Evolutionary conservation across 2,797 vertebrate genomes (phyloP), one percentile per base, ranked within the genome.

Genomic region (Rhinophrynus dorsalis): DNA sequence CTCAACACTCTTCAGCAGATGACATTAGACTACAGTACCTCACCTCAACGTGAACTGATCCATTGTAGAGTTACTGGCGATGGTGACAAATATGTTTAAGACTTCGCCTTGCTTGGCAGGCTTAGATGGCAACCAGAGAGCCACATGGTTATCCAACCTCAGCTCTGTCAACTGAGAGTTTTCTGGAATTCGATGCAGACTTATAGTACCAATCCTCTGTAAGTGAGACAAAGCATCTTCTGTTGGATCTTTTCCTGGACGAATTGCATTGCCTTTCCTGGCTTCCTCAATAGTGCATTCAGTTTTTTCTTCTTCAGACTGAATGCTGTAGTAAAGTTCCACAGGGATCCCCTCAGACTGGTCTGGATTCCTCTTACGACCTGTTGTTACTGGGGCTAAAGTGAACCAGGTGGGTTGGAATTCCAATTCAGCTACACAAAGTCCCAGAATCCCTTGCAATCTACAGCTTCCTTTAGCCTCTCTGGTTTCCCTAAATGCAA

Each of bases 21-120:
- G n/a, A n/a, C n/a, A n/a, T n/a, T n/a, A n/a, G n/a, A n/a, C n/a
- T n/a, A n/a, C n/a, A n/a, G 45, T 68, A 75, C 60, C 37, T 33
- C 90, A 99, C 97, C 96, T 97, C 74, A 99, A 88, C 4, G 93
- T 87, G 83, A 99, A 99, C 79, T 91, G 89, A 68, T 96, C 95
- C 83, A 94, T 89, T 0, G 93, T 91, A 47, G 94, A 92, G 55
- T 90, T 93, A 68, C 90, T 90, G 9, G 92, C 82, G 6, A 93
- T 67, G 0, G 89, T 90, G 79, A 99, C 88, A 1, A 86, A 92
- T 17, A 92, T 90, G 0, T 90, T 96, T 55, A 96, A 82, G 0
- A 95, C 90, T 32, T 96, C 95, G 67, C 95, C 94, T 71, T 93
- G 95, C 18, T 88, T 94, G 66, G 91, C 89, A 0, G 96, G 95